Evolutionary conservation across 2,888 invertebrate species (phyloP), one percentile per base, ranked within the genome.

Genomic region (Dermolepida albohirtum): DNA sequence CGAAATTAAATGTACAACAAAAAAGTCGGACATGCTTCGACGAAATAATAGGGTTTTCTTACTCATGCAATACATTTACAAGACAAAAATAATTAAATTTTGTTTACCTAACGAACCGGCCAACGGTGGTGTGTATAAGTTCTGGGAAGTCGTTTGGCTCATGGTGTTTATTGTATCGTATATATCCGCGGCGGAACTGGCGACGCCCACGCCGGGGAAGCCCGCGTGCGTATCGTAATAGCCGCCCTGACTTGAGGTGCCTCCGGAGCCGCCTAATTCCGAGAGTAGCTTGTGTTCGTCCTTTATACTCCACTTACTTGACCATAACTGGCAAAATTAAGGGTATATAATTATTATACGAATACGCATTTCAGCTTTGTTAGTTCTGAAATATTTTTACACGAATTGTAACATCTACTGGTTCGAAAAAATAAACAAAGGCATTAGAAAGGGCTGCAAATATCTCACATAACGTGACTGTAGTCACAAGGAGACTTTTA

Each of bases 261-360:
- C 78, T 74, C 75, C 84, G 73, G 80, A 77, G 72, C 88, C 87
- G 29, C 93, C 92, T 52, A 95, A 86, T 82, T 95, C 95, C 54
- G 93, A 93, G 72, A 95, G 85, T 59, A 95, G 84, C 84, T 95
- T 95, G 85, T 94, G 94, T 81, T 95, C 94, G 83, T 95, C 95
- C 83, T 95, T 95, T 80, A 95, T 90, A 83, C 92, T 93, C 95
- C 95, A 95, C 86, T 95, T 95, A 72, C 90, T 89, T 73, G 95
- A 92, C 88, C 94, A 94, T 72, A 92, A 87, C 92, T 92, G 85
- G 1, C 22, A 74, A 70, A 69, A 67, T n/a, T 4, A 27, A 14
- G 41, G 27, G 62, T 41, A 29, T 50, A 14, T 39, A 8, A 2
- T 55, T 52, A 29, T 54, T 27, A 17, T 34, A 4, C n/a, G n/a